phyloP scores from a whole-genome alignment of 2,797 vertebrate species.

The Antennarius maculatus region DNA sequence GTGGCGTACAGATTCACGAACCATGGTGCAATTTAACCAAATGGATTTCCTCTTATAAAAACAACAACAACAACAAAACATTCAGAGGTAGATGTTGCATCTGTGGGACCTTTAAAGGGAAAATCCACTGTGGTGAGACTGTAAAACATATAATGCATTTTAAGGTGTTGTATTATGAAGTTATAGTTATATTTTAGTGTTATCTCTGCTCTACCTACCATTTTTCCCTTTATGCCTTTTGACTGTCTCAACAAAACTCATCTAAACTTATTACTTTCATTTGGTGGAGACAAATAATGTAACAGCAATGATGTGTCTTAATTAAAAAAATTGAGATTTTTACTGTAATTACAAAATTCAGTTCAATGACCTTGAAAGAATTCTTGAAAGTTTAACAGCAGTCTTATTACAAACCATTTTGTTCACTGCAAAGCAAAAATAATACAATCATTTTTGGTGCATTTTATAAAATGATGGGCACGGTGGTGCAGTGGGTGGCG shows the following conservation, averaged over 20 bases:
- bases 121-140: neutral
- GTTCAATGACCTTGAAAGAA: too few species aligned
- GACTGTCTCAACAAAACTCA: neutral
- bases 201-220: neutral
- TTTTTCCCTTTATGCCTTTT: neutral
- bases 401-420: too few species aligned
- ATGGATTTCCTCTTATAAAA: slow-evolving; percentile 11
- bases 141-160: neutral
- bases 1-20: slow-evolving; percentile 16
- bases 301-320: neutral
- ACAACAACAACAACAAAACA: neutral
- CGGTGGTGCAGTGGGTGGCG: too few species aligned
- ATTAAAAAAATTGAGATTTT: too few species aligned
- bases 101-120: slow-evolving; percentile 5
- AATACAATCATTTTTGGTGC: neutral
- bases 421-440: too few species aligned
- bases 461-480: slow-evolving; percentile 3
- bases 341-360: too few species aligned
- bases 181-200: neutral
- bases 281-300: neutral
- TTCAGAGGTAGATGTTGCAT: neutral
- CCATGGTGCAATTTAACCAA: slow-evolving; percentile 14
- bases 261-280: neutral
- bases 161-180: slow-evolving; percentile 4
- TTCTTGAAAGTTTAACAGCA: too few species aligned